Percentiles rank a stretch among this genome's conserved stretches.
Evolutionary conservation across 1,140 invertebrate species (phyloP).

Genomic region (Aradophagus sp.): DNA sequence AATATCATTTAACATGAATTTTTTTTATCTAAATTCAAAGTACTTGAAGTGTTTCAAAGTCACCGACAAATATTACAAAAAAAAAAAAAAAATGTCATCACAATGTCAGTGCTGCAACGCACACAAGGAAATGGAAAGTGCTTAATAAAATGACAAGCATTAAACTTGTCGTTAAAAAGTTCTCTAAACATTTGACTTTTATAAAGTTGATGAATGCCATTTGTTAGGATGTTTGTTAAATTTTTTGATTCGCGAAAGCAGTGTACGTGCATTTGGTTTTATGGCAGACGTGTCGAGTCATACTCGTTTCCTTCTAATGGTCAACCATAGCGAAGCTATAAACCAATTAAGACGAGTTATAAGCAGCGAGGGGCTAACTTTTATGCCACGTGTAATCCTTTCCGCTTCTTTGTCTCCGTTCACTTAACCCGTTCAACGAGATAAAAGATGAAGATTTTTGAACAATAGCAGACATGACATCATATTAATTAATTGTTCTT

Average conservation of each 20-base stretch:
- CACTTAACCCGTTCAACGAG: conserved; percentile 36
- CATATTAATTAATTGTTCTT: conserved; percentile 41
- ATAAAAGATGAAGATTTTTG: conserved; percentile 40
- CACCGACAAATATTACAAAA: too few relatives aligned
- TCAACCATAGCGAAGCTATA: conserved; percentile 41
- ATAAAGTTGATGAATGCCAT: background rate
- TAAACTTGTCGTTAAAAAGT: too few relatives aligned
- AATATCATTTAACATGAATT: too few relatives aligned
- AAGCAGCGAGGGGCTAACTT: conserved; percentile 52
- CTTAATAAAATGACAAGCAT: too few relatives aligned
- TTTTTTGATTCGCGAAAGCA: conserved; percentile 12
- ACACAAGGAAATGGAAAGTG: too few relatives aligned
- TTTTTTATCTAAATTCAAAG: too few relatives aligned
- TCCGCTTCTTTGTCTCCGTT: conserved; percentile 49
- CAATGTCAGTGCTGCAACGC: too few relatives aligned
- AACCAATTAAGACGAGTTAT: conserved; percentile 58
- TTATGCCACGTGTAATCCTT: conserved; percentile 50
- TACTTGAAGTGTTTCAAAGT: too few relatives aligned
- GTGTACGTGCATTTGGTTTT: conserved; percentile 5
- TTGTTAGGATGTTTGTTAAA: background rate
- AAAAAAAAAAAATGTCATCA: too few relatives aligned
- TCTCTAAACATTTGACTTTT: too few relatives aligned
- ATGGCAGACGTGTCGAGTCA: conserved; percentile 22
- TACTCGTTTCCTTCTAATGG: conserved; percentile 38
- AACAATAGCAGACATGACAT: conserved; percentile 37